Evolutionary conservation across 2,888 invertebrate species (phyloP).

Genomic region (Parnassius mnemosyne): DNA sequence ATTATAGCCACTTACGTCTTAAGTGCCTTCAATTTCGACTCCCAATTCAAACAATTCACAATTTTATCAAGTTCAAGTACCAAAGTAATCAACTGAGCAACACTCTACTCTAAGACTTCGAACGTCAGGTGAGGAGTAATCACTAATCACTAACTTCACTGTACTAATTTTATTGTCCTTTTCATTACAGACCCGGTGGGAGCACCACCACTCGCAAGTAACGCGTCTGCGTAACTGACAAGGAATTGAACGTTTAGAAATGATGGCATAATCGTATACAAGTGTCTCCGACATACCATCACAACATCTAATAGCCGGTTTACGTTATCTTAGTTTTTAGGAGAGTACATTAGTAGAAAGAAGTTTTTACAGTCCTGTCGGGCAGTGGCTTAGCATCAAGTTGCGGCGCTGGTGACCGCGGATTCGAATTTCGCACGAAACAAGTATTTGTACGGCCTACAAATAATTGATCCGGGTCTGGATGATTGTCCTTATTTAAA

Average conservation of each 20-base stretch:
- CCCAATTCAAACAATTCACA: neutral
- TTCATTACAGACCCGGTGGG: neutral
- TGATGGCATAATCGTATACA: slow-evolving; percentile 14
- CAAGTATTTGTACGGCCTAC: no score
- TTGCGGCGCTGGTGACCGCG: no score
- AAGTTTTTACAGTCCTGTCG: no score
- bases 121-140: neutral
- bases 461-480: no score
- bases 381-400: no score
- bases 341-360: no score
- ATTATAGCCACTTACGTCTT: no score
- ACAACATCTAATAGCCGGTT: neutral
- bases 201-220: neutral
- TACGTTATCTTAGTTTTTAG: no score
- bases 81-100: neutral
- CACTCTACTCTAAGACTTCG: neutral
- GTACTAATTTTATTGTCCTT: no score
- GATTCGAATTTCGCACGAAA: no score
- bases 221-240: slow-evolving; percentile 5
- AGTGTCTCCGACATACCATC: slow-evolving; percentile 6
- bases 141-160: neutral
- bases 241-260: slow-evolving; percentile 4
- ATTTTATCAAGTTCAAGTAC: neutral
- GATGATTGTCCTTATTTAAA: no score
- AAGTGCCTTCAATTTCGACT: no score